Base-by-base conservation (phyloP, 2,113 vertebrate genomes). In the Tachysurus fulvidraco region DNA sequence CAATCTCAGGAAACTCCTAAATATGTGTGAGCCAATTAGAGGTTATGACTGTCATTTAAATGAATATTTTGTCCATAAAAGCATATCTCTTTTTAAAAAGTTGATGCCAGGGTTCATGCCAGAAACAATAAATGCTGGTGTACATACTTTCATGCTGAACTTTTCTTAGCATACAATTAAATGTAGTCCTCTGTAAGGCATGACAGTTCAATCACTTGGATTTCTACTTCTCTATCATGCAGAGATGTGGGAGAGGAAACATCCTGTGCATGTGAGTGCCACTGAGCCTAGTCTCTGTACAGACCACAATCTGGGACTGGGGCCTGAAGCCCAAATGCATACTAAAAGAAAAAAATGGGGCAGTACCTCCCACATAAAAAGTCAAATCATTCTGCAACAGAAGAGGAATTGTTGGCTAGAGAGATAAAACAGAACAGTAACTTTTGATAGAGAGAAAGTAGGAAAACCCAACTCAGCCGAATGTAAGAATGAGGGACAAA, bases 231-330 rank as follows among this genome's bases (percentile, higher is more conserved):
- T 50, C 17, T 74, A 41, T 74, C 59, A 64, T 87, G 59, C 62
- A 17, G 71, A 77, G 46, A 67, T 67, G 30, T 87, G 86, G 46
- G 81, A 65, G 71, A 87, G 69, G 71, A 87, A 87, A 83, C 76
- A 54, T 90, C n/a, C n/a, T 87, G 55, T 90, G 73, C 85, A 17
- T 91, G 81, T 23, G 71, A 87, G 46, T 87, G 59, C 69, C 50
- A 83, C 73, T 89, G 76, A 79, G 87, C 41, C 57, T 81, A 83
- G 9, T 10, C 23, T 88, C 82, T 65, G 85, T 59, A 73, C 57
- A 46, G 85, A 90, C 92, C 91, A 87, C 91, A 90, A 84, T 87
- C 36, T 87, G 81, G 86, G 89, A 91, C 82, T 87, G 60, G 52
- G 81, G 86, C 88, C 88, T 89, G 87, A 87, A 89, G 88, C 91